phyloP scores from a whole-genome alignment of 2,797 vertebrate genomes.

The Heliangelus exortis region DNA sequence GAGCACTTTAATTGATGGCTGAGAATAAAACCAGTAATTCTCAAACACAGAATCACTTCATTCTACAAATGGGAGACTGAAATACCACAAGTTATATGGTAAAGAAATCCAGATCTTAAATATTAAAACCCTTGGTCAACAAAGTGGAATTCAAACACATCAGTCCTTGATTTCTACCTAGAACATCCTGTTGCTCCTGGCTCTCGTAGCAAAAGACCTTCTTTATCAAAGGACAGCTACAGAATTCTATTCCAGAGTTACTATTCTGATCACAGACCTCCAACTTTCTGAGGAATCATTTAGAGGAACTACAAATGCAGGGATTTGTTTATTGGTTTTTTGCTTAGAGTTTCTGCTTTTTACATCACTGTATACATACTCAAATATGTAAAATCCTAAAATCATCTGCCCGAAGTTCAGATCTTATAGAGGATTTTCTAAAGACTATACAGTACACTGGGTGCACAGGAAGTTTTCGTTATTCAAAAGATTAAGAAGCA shows the following conservation, averaged over 20 bases:
- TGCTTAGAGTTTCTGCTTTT: background rate
- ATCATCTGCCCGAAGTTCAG: background rate
- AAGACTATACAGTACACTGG: background rate
- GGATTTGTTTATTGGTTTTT: background rate
- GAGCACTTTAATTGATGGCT: background rate
- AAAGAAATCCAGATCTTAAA: background rate
- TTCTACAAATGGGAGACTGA: background rate
- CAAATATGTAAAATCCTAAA: background rate
- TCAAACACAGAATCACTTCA: background rate
- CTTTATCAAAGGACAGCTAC: background rate
- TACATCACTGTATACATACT: background rate
- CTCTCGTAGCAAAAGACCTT: fast-evolving
- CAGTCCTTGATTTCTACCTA: background rate
- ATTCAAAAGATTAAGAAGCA: background rate
- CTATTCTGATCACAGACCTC: background rate
- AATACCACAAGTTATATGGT: background rate
- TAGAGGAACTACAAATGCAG: fast-evolving
- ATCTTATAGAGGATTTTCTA: background rate
- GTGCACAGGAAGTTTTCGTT: background rate
- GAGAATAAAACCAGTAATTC: background rate
- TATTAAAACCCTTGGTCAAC: background rate
- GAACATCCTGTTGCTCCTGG: background rate
- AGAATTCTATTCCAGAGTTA: background rate
- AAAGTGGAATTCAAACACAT: background rate
- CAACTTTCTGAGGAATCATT: background rate